Base-by-base conservation (phyloP, 2,797 vertebrate species). In the Linurgus olivaceus region DNA sequence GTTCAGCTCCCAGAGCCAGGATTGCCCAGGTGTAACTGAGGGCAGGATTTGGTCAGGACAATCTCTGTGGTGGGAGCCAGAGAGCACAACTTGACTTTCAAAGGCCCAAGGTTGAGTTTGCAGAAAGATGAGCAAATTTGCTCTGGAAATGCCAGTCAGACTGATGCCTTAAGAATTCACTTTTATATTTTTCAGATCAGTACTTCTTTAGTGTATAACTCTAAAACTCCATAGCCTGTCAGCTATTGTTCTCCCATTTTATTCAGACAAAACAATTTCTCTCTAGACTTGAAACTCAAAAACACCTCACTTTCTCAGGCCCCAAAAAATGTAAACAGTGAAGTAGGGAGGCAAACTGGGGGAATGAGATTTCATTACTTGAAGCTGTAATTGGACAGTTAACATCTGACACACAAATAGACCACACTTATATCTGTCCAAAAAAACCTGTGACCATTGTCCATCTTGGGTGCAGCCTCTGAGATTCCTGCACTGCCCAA, bases 91-190 rank as follows among this genome's bases (percentile, higher is more conserved):
- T 68, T 85, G 80, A 61, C 80, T 94, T 76, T 40, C n/a, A 19
- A 25, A 17, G 77, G 33, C 31, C 71, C 71, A 66, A 61, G 81
- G 86, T 54, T 47, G 61, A 90, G 63, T 89, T 88, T 93, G 74
- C 54, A 51, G 80, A 85, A 92, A 92, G 65, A 77, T 82, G 63
- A 91, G 15, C 59, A 93, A 83, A 93, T 90, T 82, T 83, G n/a
- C 38, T 92, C 26, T 29, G 71, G 84, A 92, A 94, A 93, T 86
- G 72, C 77, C 42, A 63, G n/a, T 85, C 57, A 80, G 78, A 26
- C 40, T 45, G 26, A 26, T 26, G 28, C 50, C 50, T 26, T 21
- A 13, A 31, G 13, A 45, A 45, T 55, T 38, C 26, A 14, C 33
- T 47, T 66, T 55, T 55, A 8, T 38, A 17, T 21, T 55, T 65